Percentiles rank a stretch among this genome's conserved stretches.
phyloP scores from a whole-genome alignment of 2,113 vertebrate genomes.

The Notarius quadriscutis region DNA sequence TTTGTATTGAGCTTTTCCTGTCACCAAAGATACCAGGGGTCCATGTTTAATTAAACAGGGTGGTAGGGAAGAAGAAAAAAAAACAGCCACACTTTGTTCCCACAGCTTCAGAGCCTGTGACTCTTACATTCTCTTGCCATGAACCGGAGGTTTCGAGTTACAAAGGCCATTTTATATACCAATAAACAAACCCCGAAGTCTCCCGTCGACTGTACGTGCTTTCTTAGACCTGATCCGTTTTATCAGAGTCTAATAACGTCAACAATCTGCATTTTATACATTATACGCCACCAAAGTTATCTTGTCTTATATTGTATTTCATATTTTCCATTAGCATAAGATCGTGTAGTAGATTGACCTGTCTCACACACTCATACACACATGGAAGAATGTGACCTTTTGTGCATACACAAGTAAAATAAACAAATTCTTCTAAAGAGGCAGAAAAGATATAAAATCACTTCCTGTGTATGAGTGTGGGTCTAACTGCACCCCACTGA shows the following conservation, averaged over 20 bases:
- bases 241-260: not conserved
- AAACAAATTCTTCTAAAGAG: constrained; percentile 36
- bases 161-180: constrained; percentile 37
- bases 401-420: not conserved
- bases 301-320: not conserved
- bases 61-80: constrained; percentile 38
- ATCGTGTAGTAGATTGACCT: not conserved
- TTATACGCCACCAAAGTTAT: not conserved
- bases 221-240: not conserved
- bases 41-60: constrained; percentile 66
- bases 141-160: constrained; percentile 33
- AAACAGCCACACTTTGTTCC: constrained; percentile 62
- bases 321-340: not conserved
- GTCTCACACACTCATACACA: not conserved
- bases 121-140: constrained; percentile 40
- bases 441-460: constrained; percentile 8
- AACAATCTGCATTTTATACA: not conserved
- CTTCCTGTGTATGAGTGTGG: constrained; percentile 39
- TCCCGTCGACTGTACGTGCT: constrained; percentile 1
- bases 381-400: not conserved
- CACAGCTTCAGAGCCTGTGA: constrained; percentile 48
- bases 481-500: constrained; percentile 25
- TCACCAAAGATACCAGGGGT: constrained; percentile 36
- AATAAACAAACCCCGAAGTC: constrained; percentile 41
- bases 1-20: constrained; percentile 24